Conservation (phyloP, 2,113 vertebrate genomes). For the Lepus timidus region DNA sequence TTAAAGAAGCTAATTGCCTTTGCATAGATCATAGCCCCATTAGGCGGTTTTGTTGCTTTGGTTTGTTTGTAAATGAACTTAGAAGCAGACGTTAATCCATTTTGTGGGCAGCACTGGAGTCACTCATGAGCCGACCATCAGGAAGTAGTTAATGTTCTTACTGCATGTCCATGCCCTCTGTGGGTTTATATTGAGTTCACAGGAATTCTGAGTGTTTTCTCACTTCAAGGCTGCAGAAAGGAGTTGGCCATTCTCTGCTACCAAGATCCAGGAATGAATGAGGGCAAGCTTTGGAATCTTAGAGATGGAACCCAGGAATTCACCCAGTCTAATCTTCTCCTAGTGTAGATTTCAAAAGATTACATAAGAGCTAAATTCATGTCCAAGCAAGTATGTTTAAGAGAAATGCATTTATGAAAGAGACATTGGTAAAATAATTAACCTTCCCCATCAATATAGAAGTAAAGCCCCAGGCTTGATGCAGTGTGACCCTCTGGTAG, state of each 20-base stretch:
- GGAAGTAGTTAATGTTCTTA: not conserved
- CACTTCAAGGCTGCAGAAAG: not conserved
- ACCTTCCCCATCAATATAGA: not conserved
- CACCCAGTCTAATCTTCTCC: not conserved
- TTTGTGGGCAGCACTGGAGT: not conserved
- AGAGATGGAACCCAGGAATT: not conserved
- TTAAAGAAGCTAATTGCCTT: not conserved
- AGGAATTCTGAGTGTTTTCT: not conserved
- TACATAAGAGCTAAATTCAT: not conserved
- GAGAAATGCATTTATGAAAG: not conserved
- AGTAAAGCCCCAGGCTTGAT: not conserved
- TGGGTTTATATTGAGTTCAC: not conserved
- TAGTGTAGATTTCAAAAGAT: not conserved
- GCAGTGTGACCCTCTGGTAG: not conserved
- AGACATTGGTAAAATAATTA: not conserved
- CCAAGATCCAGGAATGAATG: not conserved
- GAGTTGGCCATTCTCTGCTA: not conserved
- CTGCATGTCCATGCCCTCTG: too few species aligned
- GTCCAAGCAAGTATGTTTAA: not conserved
- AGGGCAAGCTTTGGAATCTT: not conserved
- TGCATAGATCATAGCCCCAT: not conserved
- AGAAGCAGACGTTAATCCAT: not conserved
- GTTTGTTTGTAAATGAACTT: not conserved
- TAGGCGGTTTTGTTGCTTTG: not conserved
- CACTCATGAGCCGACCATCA: not conserved